These are phyloP conservation scores for Hiodon alosoides DNA, from an alignment of 2,113 vertebrate species.

Conservation along the genomic window DNA sequence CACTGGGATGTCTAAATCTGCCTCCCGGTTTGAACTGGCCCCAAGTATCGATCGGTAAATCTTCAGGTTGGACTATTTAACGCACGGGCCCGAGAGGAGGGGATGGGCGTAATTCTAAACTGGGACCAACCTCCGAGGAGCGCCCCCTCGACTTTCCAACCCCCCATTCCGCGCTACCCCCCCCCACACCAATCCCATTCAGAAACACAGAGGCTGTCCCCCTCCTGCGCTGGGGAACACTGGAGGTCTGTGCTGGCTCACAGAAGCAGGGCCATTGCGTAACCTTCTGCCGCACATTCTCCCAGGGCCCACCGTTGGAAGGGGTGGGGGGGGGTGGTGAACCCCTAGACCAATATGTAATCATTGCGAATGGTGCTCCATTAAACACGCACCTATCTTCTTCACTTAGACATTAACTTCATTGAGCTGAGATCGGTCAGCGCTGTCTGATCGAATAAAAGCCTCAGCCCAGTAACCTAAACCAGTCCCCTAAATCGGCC, in stretches of 20 bases:
- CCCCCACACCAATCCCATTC: constrained; percentile 42
- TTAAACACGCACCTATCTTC: too few species aligned
- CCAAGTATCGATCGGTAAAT: constrained; percentile 29
- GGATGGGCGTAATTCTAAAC: constrained; percentile 73
- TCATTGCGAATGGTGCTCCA: not conserved
- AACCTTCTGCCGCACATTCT: constrained; percentile 9
- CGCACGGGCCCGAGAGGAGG: constrained; percentile 44
- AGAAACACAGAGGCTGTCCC: constrained; percentile 32
- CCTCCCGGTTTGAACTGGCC: not conserved
- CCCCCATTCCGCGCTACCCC: constrained; percentile 35
- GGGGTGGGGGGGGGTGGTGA: not conserved
- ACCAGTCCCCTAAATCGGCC: not conserved
- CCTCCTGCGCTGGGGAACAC: not conserved
- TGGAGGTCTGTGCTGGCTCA: constrained; percentile 4
- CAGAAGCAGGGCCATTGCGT: constrained; percentile 4
- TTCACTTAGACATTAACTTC: too few species aligned
- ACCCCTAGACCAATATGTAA: not conserved
- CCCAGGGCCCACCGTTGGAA: not conserved
- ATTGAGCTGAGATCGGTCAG: not conserved
- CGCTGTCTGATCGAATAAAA: not conserved
- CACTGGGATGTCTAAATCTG: constrained; percentile 29
- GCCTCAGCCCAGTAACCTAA: not conserved
- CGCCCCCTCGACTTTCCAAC: constrained; percentile 38
- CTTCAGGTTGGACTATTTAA: constrained; percentile 68
- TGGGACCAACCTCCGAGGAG: constrained; percentile 68